Conservation (phyloP, 2,888 invertebrate species). For the Apamea anceps region DNA sequence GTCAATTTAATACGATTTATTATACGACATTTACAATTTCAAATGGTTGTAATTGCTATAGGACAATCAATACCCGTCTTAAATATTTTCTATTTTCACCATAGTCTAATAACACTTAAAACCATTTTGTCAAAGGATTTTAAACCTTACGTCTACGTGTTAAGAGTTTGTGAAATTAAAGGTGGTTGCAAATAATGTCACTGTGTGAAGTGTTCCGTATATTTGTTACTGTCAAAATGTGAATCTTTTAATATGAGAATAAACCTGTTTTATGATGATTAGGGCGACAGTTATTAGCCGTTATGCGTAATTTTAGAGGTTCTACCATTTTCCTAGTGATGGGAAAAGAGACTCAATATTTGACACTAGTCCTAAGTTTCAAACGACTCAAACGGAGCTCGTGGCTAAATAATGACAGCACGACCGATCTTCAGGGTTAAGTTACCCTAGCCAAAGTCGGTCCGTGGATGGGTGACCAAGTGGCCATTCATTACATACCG, state of each 20-base stretch:
- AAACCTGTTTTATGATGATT: slow-evolving; percentile 56
- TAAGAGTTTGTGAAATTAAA: background rate
- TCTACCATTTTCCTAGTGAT: slow-evolving; percentile 10
- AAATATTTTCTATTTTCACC: slow-evolving; percentile 53
- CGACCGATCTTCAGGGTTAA: background rate
- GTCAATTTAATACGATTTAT: slow-evolving; percentile 79
- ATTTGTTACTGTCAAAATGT: slow-evolving; percentile 69
- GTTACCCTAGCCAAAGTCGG: background rate
- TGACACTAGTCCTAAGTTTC: background rate
- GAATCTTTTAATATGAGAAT: slow-evolving; percentile 65
- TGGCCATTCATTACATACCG: background rate
- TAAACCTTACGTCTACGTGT: background rate
- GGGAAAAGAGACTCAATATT: slow-evolving; percentile 3
- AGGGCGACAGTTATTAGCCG: slow-evolving; percentile 31
- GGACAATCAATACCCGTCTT: slow-evolving; percentile 74
- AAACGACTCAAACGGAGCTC: background rate
- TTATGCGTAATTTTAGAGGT: slow-evolving; percentile 42
- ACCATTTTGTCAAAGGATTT: slow-evolving; percentile 7
- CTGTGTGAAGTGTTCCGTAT: slow-evolving; percentile 48
- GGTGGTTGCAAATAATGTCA: background rate
- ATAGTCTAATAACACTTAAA: background rate
- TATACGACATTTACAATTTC: slow-evolving; percentile 68
- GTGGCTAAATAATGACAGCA: background rate
- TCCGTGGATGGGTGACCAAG: background rate
- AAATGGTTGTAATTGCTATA: slow-evolving; percentile 70